These are phyloP conservation scores for Cantharis lateralis DNA, from an alignment of 2,888 invertebrate species.

Conservation along the genomic window DNA sequence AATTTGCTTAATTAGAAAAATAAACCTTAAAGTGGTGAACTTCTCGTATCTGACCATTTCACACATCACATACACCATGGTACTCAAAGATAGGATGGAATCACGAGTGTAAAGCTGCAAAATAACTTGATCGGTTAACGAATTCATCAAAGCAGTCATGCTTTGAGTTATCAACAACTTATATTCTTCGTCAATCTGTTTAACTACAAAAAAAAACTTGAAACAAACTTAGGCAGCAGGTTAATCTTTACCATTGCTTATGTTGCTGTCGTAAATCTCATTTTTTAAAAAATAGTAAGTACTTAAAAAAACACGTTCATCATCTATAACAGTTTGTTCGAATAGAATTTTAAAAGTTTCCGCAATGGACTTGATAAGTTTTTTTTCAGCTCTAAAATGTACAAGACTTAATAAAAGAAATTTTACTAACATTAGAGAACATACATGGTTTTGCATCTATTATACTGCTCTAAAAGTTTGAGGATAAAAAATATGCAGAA, in stretches of 20 bases:
- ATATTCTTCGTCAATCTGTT: constrained; percentile 65
- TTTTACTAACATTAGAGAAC: background rate
- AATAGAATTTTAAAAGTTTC: background rate
- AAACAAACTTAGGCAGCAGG: background rate
- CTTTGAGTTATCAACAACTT: constrained; percentile 64
- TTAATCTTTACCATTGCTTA: background rate
- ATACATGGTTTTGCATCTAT: background rate
- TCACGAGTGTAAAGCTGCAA: constrained; percentile 61
- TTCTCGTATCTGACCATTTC: constrained; percentile 71
- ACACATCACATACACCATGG: constrained; percentile 67
- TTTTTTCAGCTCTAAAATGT: background rate
- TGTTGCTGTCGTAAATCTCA: background rate
- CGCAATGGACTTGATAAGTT: background rate
- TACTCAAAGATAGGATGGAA: constrained; percentile 65
- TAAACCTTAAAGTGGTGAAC: constrained; percentile 66
- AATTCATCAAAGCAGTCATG: constrained; percentile 58
- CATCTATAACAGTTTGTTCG: background rate
- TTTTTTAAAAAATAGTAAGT: background rate
- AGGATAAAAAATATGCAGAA: background rate
- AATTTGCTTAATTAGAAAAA: background rate
- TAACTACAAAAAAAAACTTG: constrained; percentile 56
- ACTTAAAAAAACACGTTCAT: background rate
- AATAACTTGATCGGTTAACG: constrained; percentile 59
- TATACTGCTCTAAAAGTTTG: background rate
- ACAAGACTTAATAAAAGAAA: background rate